Evolutionary conservation across 2,888 invertebrate species (phyloP).

Genomic region (Syrphus vitripennis): DNA sequence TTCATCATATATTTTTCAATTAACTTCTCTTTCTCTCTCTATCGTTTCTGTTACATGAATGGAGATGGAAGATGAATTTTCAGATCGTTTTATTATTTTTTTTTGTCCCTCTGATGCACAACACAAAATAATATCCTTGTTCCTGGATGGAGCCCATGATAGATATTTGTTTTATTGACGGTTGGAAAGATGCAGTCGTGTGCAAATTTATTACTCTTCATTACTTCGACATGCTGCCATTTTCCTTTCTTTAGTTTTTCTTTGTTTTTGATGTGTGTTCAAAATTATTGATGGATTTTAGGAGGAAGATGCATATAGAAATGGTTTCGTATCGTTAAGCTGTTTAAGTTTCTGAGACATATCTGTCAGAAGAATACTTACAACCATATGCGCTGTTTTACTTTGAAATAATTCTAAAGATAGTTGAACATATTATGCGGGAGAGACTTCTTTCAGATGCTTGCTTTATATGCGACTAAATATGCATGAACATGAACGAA

Average conservation of each 20-base stretch:
- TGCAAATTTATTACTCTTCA: conserved; percentile 57
- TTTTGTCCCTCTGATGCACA: conserved; percentile 11
- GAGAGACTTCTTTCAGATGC: too few species aligned
- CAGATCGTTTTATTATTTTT: conserved; percentile 5
- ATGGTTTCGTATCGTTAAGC: conserved; percentile 48
- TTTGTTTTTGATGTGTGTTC: not conserved
- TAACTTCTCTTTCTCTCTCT: conserved; percentile 43
- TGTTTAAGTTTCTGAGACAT: conserved; percentile 55
- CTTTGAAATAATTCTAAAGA: not conserved
- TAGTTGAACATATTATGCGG: too few species aligned
- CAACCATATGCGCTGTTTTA: not conserved
- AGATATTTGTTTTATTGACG: not conserved
- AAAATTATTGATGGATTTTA: conserved; percentile 45
- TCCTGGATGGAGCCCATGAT: not conserved
- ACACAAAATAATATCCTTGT: conserved; percentile 1
- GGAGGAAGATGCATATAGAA: not conserved
- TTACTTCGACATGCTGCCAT: conserved; percentile 23
- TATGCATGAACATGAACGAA: too few species aligned
- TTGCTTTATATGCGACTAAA: too few species aligned
- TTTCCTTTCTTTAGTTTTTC: not conserved
- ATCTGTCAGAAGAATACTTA: conserved; percentile 33
- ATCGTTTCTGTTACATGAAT: conserved; percentile 29
- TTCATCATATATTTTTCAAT: conserved; percentile 56
- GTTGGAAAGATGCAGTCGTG: conserved; percentile 21
- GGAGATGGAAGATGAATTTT: conserved; percentile 50